Base-by-base conservation (phyloP, 2,113 vertebrate genomes). In the Paraplagusia blochii region DNA sequence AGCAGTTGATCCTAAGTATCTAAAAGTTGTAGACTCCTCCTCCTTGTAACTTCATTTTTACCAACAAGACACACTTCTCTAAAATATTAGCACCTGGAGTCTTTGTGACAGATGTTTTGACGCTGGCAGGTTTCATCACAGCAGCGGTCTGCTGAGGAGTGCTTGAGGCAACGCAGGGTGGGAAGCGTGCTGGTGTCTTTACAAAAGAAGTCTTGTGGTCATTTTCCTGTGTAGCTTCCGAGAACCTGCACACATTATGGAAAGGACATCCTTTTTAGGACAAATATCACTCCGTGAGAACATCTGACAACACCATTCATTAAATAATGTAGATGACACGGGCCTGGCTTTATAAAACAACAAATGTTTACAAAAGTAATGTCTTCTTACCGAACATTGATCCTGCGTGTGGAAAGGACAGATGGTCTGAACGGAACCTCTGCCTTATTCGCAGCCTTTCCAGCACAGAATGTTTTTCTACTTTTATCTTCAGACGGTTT, bases 101-200 rank as follows among this genome's bases (percentile, higher is more conserved):
- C 45, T 88, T 90, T 43, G 60, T 69, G 16, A 68, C 78, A 52
- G 74, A 38, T 9, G 56, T 61, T 18, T 44, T 83, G 38, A 14
- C 9, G 8, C 0, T 18, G 9, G 6, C 55, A 3, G 61, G 4
- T 54, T 72, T 88, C 8, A 14, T 53, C 22, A 2, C 76, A 11
- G 34, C 50, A 2, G 39, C 11, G 8, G 74, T 14, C 34, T 53
- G 59, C 42, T 68, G 77, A 1, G 91, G 78, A 1, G 87, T 84
- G 8, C 72, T 76, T 0, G 72, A 58, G 4, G 79, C 44, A 54
- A 89, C 4, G 2, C 76, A 79, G 0, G 84, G 81, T 19, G 93
- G 93, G 92, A 90, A 91, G 66, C 93, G 91, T 35, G 93, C 91
- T 0, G 95, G 97, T 7, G 94, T 98, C 87, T 98, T 99, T 63